Conservation (phyloP, 2,113 vertebrate genomes). For the Gallinago jamesoni region DNA sequence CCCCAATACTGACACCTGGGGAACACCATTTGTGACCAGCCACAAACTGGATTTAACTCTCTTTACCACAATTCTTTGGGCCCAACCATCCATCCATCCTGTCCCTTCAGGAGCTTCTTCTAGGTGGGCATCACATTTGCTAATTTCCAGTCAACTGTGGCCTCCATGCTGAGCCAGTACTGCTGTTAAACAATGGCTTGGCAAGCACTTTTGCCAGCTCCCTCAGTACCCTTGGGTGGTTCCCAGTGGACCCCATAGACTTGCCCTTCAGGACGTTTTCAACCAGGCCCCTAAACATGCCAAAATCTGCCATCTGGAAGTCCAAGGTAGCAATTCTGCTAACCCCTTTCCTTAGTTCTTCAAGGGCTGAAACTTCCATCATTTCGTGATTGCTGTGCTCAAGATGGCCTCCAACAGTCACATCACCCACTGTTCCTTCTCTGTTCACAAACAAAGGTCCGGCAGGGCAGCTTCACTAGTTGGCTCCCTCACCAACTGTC, state of each 20-base stretch:
- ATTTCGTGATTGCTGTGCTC: not conserved
- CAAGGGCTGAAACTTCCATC: not conserved
- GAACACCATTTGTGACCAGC: not conserved
- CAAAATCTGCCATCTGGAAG: not conserved
- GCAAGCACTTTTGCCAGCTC: not conserved
- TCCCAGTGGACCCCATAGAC: not conserved
- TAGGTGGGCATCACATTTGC: not conserved
- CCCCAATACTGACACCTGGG: not conserved
- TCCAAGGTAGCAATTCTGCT: not conserved
- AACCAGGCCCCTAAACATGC: not conserved
- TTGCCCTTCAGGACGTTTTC: not conserved
- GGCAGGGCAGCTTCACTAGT: not conserved
- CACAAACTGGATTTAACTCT: not conserved
- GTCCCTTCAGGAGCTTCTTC: not conserved
- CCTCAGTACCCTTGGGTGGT: not conserved
- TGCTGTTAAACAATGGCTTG: not conserved
- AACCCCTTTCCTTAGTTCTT: not conserved
- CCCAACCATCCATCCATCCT: not conserved
- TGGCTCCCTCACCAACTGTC: not conserved
- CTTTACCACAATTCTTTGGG: not conserved
- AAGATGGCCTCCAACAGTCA: too few species aligned
- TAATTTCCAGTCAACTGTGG: not conserved
- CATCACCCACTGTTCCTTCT: not conserved
- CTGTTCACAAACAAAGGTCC: not conserved
- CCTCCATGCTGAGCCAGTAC: not conserved